phyloP scores from a whole-genome alignment of 1,140 invertebrate genomes.

The Aphelenchoides besseyi region DNA sequence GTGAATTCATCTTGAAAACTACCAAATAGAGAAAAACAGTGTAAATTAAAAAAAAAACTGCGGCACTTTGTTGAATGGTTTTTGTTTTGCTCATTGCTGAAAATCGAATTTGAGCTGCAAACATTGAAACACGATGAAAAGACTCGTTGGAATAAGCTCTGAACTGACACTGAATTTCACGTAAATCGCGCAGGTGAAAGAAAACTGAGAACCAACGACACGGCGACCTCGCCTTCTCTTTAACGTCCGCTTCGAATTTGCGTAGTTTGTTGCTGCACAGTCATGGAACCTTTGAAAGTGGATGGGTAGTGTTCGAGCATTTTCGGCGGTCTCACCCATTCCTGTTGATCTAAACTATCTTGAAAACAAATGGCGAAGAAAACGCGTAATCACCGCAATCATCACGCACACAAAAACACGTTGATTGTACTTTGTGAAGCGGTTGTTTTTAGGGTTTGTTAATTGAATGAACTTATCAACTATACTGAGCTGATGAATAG shows the following conservation, averaged over 20 bases:
- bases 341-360: not conserved
- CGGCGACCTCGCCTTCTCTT: not conserved
- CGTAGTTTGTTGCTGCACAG: not conserved
- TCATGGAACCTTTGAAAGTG: too few species aligned
- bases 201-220: too few species aligned
- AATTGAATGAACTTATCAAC: not conserved
- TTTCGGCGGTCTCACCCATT: too few species aligned
- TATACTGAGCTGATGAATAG: not conserved
- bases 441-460: not conserved
- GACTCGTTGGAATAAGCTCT: too few species aligned
- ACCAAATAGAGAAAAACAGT: constrained; percentile 14
- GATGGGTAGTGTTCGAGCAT: too few species aligned
- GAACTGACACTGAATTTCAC: too few species aligned
- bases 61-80: not conserved
- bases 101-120: too few species aligned
- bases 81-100: not conserved
- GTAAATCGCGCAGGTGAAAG: too few species aligned
- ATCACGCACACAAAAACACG: not conserved
- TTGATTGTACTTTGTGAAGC: not conserved
- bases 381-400: too few species aligned
- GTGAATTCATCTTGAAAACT: not conserved
- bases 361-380: not conserved
- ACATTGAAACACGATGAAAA: too few species aligned
- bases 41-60: not conserved
- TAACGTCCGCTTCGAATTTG: not conserved